A percentile compares a stretch with the other conserved stretches of the same genome.
phyloP scores from a whole-genome alignment of 2,797 vertebrate species.

The Capromys pilorides region DNA sequence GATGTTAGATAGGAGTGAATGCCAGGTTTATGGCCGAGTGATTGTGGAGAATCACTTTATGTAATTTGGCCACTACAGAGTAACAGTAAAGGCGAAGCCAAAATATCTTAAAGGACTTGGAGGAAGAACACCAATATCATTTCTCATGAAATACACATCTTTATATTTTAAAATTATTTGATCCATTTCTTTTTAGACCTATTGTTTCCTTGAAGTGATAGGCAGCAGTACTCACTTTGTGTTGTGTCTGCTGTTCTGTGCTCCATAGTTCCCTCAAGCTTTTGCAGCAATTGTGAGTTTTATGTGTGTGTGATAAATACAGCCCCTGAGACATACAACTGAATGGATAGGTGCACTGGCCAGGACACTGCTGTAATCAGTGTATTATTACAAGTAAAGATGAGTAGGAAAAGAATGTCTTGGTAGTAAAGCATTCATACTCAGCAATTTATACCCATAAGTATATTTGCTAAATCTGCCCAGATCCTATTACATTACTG shows the following conservation, averaged over 20 bases:
- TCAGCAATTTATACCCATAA: constrained; percentile 22
- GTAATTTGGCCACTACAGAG: constrained; percentile 54
- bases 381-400: constrained; percentile 5
- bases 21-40: constrained; percentile 51
- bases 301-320: neutral
- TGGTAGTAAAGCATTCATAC: neutral
- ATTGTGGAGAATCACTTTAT: constrained; percentile 55
- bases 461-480: constrained; percentile 34
- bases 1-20: constrained; percentile 53
- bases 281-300: neutral
- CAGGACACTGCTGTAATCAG: neutral
- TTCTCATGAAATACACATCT: constrained; percentile 65
- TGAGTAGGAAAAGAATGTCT: constrained; percentile 31
- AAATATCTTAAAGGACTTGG: constrained; percentile 56
- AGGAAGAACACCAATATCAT: constrained; percentile 18
- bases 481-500: neutral
- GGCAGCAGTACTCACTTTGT: constrained; percentile 46
- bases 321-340: constrained; percentile 12
- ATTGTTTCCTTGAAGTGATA: constrained; percentile 54
- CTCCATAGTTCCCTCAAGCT: neutral
- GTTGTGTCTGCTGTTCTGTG: neutral
- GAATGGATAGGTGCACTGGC: neutral
- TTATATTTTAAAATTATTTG: constrained; percentile 58
- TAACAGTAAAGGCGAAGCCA: constrained; percentile 63
- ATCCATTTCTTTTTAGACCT: constrained; percentile 40